phyloP scores from a whole-genome alignment of 2,113 vertebrate genomes.

The Rostratula benghalensis region DNA sequence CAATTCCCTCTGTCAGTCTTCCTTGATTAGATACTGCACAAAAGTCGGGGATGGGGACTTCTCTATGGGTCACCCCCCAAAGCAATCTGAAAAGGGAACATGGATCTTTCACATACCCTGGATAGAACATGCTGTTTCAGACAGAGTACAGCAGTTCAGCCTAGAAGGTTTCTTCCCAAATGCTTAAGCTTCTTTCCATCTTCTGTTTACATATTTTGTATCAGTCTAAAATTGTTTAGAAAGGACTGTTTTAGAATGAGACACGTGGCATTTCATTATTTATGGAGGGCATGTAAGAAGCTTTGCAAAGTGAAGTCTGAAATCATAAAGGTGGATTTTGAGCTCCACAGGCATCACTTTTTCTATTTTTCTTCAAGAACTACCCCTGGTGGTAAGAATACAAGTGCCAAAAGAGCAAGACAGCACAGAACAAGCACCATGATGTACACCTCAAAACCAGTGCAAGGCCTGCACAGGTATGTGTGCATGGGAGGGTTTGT shows the following conservation, averaged over 20 bases:
- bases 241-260: rapidly evolving
- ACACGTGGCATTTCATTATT: background rate
- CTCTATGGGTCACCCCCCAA: background rate
- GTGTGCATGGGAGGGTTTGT: background rate
- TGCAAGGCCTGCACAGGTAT: background rate
- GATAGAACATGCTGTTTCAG: rapidly evolving
- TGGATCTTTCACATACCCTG: background rate
- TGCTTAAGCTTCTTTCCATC: background rate
- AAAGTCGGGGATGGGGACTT: background rate
- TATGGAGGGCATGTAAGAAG: rapidly evolving
- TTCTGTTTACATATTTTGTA: background rate
- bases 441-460: background rate
- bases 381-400: background rate
- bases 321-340: background rate
- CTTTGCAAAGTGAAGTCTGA: background rate
- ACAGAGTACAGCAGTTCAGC: background rate
- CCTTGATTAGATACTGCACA: background rate
- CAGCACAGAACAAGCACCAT: background rate
- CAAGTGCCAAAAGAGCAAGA: background rate
- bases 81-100: background rate
- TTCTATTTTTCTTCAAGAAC: background rate
- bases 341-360: background rate
- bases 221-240: background rate
- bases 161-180: background rate
- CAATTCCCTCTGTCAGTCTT: background rate